Base-by-base conservation (phyloP, 1,140 invertebrate genomes). In the Mamestra configurata region DNA sequence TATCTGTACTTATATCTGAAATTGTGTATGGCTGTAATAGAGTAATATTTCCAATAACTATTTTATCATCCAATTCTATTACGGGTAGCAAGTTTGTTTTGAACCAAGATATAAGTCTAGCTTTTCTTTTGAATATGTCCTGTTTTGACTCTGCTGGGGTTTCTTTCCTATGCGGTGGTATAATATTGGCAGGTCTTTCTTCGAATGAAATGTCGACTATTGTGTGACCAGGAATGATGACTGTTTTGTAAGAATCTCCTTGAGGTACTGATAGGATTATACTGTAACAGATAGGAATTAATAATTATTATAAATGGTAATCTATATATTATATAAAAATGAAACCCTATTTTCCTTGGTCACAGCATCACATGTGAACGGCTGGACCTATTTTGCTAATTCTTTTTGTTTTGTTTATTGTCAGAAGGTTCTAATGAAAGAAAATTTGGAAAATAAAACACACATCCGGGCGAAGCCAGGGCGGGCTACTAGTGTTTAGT, bases 171-270 rank as follows among this genome's bases (percentile, higher is more conserved):
- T 46, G 46, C 35, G 85, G 87, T 70, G 79, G 79, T 73, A 82
- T 84, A 8, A 80, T 72, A 70, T 84, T 70, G 40, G 66, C 22
- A 35, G 57, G 68, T 77, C 79, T 35, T 35, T 81, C 49, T 57
- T 53, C 57, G 73, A 87, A 82, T 40, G 31, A 68, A 2, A 93
- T 72, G 77, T 92, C 77, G n/a, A 86, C 35, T 66, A 94, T 77
- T 55, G 93, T 88, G 87, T 93, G 91, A 5, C 93, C 93, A 13
- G 90, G 93, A 82, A 94, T 86, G 3, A 94, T 57, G 5, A 80
- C 84, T 35, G 84, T 89, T 79, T 84, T 73, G 76, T 83, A 88
- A 55, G 61, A 81, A 49, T 86, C 84, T 73, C 81, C 86, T 59
- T 86, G 24, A 6, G 85, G 79, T 46, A 86, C 76, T 22, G 81